Evolutionary conservation across 1,140 invertebrate species (phyloP), one percentile per base, ranked within the genome.

Genomic region (Nymphalis io): DNA sequence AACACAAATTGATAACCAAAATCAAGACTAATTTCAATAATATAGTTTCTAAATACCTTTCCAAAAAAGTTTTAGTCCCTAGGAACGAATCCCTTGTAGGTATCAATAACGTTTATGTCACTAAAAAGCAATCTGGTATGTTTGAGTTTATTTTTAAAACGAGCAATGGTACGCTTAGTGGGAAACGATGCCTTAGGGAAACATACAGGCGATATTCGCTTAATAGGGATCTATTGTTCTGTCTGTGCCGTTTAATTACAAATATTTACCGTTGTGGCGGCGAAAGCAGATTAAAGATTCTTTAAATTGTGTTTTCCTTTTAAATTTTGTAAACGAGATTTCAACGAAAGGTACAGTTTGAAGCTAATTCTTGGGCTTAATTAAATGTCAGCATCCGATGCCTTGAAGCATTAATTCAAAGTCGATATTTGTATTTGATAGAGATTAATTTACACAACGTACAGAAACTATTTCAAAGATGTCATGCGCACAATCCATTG

Each of bases 141-240:
- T 81, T 51, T 20, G 48, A 51, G 48, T 51, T 78, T 84, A 83
- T 83, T 88, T 84, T 84, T 81, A 78, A 82, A 85, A 70, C 72
- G 70, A 73, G 68, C 76, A 70, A 75, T 73, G 69, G 72, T 75
- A 72, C 74, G 71, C 76, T 81, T 80, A 77, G 80, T 75, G 58
- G 78, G 46, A 70, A 82, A 83, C 70, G 71, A 74, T 76, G 64
- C 84, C 80, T 83, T 51, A 4, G 80, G 78, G 84, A 76, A 59
- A 62, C 77, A 75, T 78, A 78, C 60, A 62, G 74, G 60, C 79
- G 75, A 82, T 81, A 81, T 84, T 86, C 72, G 72, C 80, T 83
- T 87, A 88, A 88, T 85, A 82, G 80, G 81, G 76, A 85, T 82
- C 79, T 87, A 88, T 87, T 85, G 84, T 83, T 72, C 72, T 79